Conservation (phyloP, 2,113 vertebrate genomes). For the Todiramphus saurophagus region DNA sequence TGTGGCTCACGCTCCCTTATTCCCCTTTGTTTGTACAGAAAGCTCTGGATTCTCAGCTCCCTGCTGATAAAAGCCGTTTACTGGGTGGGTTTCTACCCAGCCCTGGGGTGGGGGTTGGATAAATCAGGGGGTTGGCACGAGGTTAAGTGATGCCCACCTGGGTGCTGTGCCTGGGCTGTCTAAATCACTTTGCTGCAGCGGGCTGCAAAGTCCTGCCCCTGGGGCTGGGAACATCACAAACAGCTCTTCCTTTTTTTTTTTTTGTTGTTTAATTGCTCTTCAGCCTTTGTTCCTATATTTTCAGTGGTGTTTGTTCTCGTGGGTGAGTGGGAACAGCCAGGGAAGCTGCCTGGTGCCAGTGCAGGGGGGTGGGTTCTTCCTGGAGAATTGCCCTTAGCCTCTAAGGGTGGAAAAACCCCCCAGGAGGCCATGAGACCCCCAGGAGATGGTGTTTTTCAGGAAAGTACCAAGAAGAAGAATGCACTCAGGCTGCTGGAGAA, state of each 20-base stretch:
- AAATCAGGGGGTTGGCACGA: fast-evolving
- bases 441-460: background rate
- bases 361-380: background rate
- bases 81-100: fast-evolving
- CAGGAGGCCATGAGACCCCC: background rate
- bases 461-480: background rate
- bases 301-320: background rate
- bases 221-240: background rate
- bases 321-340: fast-evolving
- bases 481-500: background rate
- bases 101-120: background rate
- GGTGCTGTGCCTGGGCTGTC: background rate
- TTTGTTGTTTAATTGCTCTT: background rate
- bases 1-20: background rate
- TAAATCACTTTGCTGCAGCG: background rate
- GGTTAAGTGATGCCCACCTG: background rate
- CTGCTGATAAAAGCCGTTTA: background rate
- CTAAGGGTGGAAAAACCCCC: background rate
- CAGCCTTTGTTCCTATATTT: background rate
- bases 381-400: background rate
- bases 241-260: background rate
- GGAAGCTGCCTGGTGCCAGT: background rate
- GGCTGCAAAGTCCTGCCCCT: background rate
- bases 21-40: background rate
- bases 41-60: background rate